phyloP scores from a whole-genome alignment of 2,888 invertebrate species.

The Dasysyrphus albostriatus region DNA sequence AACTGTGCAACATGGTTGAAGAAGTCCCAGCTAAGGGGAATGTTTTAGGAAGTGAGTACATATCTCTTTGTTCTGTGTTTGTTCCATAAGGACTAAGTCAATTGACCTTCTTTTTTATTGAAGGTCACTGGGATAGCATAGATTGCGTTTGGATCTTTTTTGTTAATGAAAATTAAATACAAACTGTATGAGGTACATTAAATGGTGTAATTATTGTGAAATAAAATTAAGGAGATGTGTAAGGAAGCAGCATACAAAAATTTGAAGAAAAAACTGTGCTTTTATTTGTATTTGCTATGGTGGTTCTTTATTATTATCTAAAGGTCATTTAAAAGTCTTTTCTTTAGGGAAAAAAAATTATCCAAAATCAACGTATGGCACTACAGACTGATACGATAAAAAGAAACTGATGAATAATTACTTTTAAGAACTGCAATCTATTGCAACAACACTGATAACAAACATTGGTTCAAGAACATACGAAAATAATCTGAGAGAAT shows the following conservation, averaged over 20 bases:
- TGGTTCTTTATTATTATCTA: background rate
- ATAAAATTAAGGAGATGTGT: background rate
- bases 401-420: background rate
- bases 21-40: conserved; percentile 86
- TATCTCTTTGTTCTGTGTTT: conserved; percentile 76
- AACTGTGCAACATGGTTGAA: conserved; percentile 81
- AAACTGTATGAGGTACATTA: background rate
- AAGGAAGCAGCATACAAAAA: background rate
- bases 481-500: too few species aligned
- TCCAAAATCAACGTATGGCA: background rate
- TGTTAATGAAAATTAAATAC: background rate
- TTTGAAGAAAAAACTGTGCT: background rate
- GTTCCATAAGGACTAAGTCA: conserved; percentile 15
- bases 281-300: background rate
- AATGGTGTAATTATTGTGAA: background rate
- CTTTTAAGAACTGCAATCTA: background rate
- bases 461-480: too few species aligned
- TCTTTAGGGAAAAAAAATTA: conserved; percentile 7
- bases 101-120: conserved; percentile 13
- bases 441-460: too few species aligned
- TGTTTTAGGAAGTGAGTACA: conserved; percentile 86
- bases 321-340: conserved; percentile 70
- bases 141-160: background rate
- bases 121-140: conserved; percentile 11
- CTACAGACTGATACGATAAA: background rate